These are phyloP conservation scores for Tortrix viridana DNA, from an alignment of 2,888 invertebrate species.

Conservation along the genomic window DNA sequence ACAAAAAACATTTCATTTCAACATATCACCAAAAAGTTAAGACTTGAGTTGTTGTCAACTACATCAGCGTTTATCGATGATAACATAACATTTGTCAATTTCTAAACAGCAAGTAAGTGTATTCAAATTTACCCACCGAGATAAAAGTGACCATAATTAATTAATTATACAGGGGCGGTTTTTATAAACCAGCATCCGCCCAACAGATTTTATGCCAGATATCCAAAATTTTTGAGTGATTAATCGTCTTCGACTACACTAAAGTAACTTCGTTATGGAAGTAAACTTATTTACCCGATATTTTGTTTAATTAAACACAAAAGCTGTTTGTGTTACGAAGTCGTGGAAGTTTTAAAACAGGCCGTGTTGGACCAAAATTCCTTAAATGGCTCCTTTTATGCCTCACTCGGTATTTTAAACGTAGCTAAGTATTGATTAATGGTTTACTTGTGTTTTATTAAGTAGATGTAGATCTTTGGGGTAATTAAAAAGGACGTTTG, in stretches of 20 bases:
- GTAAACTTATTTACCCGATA: conserved; percentile 32
- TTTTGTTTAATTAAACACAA: conserved; percentile 40
- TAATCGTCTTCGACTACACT: conserved; percentile 14
- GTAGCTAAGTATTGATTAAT: conserved; percentile 11
- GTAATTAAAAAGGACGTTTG: too few species aligned
- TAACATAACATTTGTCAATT: too few species aligned
- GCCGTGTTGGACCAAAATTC: conserved; percentile 31
- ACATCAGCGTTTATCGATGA: too few species aligned
- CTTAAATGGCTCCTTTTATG: conserved; percentile 37
- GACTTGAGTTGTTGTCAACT: too few species aligned
- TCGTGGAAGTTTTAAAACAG: conserved; percentile 36
- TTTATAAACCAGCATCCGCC: too few species aligned
- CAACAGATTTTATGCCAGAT: neutral
- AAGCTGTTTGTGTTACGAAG: conserved; percentile 37
- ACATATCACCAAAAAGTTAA: too few species aligned
- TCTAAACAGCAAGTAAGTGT: too few species aligned
- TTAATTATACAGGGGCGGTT: too few species aligned
- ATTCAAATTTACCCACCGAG: too few species aligned
- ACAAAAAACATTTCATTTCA: too few species aligned
- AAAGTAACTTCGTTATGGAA: conserved; percentile 29
- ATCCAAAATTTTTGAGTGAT: conserved; percentile 7
- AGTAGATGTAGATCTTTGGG: too few species aligned
- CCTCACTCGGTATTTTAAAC: conserved; percentile 17
- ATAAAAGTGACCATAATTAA: too few species aligned
- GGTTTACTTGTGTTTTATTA: conserved; percentile 1